Conservation (phyloP, 1,140 invertebrate species). For the Phymorhynchus buccinoides region DNA sequence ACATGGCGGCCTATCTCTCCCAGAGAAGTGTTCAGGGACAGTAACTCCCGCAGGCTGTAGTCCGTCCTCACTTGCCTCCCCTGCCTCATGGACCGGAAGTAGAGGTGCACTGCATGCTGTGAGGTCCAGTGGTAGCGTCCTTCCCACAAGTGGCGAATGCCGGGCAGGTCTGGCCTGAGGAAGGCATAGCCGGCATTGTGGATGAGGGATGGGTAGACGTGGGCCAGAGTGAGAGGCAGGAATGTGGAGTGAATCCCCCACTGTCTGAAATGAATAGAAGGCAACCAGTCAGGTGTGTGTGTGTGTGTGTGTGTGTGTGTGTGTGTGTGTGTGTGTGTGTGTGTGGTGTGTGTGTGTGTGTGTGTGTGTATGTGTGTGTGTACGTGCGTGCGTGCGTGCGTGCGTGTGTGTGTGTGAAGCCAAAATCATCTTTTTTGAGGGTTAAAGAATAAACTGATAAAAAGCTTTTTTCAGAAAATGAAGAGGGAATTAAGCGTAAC, state of each 20-base stretch:
- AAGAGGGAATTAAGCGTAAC: no score
- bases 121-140: constrained; percentile 28
- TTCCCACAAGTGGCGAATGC: constrained; percentile 19
- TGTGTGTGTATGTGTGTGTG: background rate
- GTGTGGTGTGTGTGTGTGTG: constrained; percentile 3
- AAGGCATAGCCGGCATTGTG: constrained; percentile 39
- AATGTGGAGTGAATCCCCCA: constrained; percentile 48
- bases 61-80: background rate
- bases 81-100: constrained; percentile 31
- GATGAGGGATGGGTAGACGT: constrained; percentile 24
- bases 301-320: background rate
- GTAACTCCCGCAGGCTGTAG: constrained; percentile 26
- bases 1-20: constrained; percentile 41
- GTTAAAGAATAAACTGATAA: no score
- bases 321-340: constrained; percentile 7
- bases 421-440: no score
- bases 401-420: background rate
- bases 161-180: constrained; percentile 35
- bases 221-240: constrained; percentile 32
- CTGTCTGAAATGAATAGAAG: constrained; percentile 2
- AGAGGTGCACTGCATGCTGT: constrained; percentile 39
- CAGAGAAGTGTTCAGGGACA: constrained; percentile 25
- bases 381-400: background rate
- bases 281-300: background rate
- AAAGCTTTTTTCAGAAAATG: no score